Evolutionary conservation across 2,797 vertebrate genomes (phyloP).

Genomic region (Vireo griseus): DNA sequence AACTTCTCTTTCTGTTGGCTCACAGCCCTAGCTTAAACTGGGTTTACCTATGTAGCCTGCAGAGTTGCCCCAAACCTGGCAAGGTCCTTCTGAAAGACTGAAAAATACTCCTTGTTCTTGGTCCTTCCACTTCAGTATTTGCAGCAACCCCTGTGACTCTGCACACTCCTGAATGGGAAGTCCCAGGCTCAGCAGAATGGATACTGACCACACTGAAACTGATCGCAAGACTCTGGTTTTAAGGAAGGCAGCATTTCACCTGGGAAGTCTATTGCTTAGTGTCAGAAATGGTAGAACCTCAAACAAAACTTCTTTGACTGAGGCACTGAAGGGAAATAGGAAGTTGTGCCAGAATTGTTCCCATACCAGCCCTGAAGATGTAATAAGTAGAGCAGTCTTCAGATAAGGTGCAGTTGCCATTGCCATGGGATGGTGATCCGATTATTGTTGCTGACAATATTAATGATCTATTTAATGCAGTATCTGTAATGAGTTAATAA

Average conservation of each 20-base stretch:
- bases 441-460: background rate
- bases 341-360: background rate
- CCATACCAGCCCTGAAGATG: background rate
- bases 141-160: rapidly evolving
- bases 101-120: background rate
- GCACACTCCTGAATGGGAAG: background rate
- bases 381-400: background rate
- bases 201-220: background rate
- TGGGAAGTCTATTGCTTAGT: background rate
- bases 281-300: background rate
- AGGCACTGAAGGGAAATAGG: background rate
- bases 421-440: background rate
- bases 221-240: background rate
- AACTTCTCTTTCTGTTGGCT: background rate
- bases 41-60: background rate
- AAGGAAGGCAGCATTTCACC: background rate
- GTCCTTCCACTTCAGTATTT: background rate
- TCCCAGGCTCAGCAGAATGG: background rate
- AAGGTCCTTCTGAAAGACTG: background rate
- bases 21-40: background rate
- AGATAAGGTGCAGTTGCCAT: background rate
- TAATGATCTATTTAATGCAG: background rate
- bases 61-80: background rate
- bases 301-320: background rate
- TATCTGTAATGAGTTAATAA: background rate